These are phyloP conservation scores for Pitta sordida DNA, from an alignment of 2,113 vertebrate genomes.

Conservation along the genomic window DNA sequence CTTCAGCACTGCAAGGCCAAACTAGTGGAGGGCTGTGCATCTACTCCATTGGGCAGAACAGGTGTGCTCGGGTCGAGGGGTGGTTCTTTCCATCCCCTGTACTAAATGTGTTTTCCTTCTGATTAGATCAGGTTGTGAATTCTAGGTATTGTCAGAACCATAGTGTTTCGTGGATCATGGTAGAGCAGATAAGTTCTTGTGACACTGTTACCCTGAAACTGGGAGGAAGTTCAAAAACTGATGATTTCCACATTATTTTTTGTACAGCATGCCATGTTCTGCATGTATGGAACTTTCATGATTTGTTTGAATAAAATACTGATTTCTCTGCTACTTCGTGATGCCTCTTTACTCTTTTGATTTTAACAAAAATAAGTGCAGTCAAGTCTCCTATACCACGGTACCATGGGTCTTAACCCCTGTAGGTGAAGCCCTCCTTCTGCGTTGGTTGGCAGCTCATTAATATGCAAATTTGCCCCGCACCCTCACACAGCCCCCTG, in stretches of 20 bases:
- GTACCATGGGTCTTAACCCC: too few relatives aligned
- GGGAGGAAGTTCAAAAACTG: not conserved
- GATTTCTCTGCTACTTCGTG: not conserved
- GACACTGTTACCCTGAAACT: not conserved
- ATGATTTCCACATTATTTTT: not conserved
- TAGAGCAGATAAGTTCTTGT: not conserved
- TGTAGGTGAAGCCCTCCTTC: too few relatives aligned
- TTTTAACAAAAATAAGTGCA: not conserved
- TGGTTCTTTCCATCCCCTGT: not conserved
- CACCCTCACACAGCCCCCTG: too few relatives aligned
- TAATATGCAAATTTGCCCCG: too few relatives aligned
- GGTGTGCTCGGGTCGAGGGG: rapidly evolving
- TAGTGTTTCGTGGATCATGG: not conserved
- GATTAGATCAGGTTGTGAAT: not conserved
- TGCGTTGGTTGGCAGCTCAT: too few relatives aligned
- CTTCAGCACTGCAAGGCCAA: not conserved
- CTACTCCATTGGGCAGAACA: not conserved
- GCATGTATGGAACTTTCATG: not conserved
- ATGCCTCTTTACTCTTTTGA: not conserved
- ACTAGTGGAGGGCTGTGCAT: not conserved
- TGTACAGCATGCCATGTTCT: not conserved
- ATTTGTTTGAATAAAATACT: slow-evolving; percentile 30
- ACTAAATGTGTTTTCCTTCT: not conserved
- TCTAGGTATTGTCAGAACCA: not conserved
- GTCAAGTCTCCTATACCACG: too few relatives aligned